These are phyloP conservation scores for Semnornis frantzii DNA, from an alignment of 2,113 vertebrate genomes.

Conservation along the genomic window DNA sequence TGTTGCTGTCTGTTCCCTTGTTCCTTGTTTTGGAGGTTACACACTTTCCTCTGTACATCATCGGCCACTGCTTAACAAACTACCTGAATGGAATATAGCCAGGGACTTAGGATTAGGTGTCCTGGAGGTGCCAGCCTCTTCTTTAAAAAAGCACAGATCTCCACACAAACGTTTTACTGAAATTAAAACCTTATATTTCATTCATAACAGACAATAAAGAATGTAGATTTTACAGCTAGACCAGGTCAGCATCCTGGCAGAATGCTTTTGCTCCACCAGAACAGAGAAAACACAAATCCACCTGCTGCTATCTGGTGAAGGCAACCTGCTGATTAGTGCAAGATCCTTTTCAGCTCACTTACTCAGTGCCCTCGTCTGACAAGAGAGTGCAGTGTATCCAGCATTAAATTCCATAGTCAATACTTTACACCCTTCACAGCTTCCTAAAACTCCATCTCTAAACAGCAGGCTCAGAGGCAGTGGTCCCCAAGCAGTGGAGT, in stretches of 20 bases:
- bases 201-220: not conserved
- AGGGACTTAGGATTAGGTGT: not conserved
- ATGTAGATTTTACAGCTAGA: not conserved
- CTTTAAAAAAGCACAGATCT: not conserved
- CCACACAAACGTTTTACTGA: not conserved
- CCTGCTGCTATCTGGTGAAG: not conserved
- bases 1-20: not conserved
- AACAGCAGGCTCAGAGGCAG: not conserved
- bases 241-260: not conserved
- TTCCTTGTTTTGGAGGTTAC: not conserved
- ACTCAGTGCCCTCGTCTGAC: not conserved
- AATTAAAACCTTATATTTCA: not conserved
- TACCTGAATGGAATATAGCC: fast-evolving
- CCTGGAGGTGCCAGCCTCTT: not conserved
- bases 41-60: not conserved
- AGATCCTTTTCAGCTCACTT: not conserved
- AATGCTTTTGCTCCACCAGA: not conserved
- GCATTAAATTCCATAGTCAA: not conserved
- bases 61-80: not conserved
- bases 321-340: not conserved
- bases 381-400: not conserved
- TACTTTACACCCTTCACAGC: not conserved
- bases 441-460: not conserved
- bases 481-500: not conserved
- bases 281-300: not conserved